phyloP scores from a whole-genome alignment of 2,113 vertebrate species.

The Puma concolor region DNA sequence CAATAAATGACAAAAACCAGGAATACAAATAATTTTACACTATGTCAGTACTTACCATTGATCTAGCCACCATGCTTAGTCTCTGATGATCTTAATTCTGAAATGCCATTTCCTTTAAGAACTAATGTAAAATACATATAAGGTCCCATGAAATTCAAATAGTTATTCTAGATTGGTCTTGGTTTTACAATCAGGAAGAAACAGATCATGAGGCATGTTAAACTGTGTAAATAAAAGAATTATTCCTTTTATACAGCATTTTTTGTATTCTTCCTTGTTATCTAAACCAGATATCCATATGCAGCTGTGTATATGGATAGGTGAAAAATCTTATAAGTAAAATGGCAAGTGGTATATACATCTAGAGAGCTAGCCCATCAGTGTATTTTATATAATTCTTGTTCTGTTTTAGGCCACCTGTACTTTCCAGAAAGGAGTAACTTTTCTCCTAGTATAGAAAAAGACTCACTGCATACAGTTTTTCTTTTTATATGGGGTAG shows the following conservation, averaged over 20 bases:
- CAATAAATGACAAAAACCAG: constrained; percentile 84
- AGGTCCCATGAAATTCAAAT: neutral
- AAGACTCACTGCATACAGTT: neutral
- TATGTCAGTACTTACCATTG: constrained; percentile 77
- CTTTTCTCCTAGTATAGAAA: neutral
- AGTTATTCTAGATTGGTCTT: neutral
- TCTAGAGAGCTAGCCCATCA: neutral
- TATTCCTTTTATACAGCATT: neutral
- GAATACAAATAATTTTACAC: constrained; percentile 79
- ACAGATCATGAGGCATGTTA: neutral
- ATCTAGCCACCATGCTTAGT: constrained; percentile 62
- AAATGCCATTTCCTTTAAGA: constrained; percentile 48
- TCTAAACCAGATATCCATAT: neutral
- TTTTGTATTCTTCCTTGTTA: neutral
- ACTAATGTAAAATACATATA: neutral
- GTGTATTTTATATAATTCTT: neutral
- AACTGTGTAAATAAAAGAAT: neutral
- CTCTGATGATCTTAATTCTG: constrained; percentile 75
- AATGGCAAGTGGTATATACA: neutral
- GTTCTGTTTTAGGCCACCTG: neutral
- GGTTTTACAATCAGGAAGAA: neutral
- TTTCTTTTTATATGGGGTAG: neutral
- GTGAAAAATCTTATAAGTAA: neutral
- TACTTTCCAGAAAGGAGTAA: neutral
- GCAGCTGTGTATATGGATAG: neutral